Evolutionary conservation across 2,797 vertebrate genomes (phyloP).

Genomic region (Cephalopachus bancanus): DNA sequence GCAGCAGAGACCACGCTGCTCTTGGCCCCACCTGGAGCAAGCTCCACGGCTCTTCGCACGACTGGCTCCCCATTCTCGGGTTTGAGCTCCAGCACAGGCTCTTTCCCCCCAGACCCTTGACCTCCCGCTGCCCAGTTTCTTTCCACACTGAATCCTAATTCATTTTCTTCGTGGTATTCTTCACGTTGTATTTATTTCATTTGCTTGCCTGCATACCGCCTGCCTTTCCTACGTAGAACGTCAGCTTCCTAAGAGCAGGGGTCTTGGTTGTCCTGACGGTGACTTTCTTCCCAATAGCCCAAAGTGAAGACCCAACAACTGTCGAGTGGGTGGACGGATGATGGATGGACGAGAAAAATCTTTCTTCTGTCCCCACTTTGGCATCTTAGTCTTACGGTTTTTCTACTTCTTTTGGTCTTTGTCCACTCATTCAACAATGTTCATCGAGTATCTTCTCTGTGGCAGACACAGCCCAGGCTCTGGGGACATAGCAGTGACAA

Average conservation of each 20-base stretch:
- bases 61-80: neutral
- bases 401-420: neutral
- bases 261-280: neutral
- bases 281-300: neutral
- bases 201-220: no score
- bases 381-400: neutral
- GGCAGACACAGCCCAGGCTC: neutral
- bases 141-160: neutral
- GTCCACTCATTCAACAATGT: neutral
- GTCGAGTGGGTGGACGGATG: neutral
- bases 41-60: neutral
- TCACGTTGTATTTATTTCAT: neutral
- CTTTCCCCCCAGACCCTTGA: neutral
- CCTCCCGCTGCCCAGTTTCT: no score
- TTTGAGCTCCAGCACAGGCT: neutral
- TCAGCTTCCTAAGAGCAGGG: neutral
- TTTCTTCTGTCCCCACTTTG: neutral
- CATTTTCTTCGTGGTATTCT: neutral
- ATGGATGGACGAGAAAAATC: neutral
- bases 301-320: neutral
- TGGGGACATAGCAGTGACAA: neutral
- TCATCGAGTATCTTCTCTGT: neutral
- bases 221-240: neutral
- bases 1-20: neutral
- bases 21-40: neutral